phyloP scores from a whole-genome alignment of 2,113 vertebrate genomes.

The Dryoscopus gambensis region DNA sequence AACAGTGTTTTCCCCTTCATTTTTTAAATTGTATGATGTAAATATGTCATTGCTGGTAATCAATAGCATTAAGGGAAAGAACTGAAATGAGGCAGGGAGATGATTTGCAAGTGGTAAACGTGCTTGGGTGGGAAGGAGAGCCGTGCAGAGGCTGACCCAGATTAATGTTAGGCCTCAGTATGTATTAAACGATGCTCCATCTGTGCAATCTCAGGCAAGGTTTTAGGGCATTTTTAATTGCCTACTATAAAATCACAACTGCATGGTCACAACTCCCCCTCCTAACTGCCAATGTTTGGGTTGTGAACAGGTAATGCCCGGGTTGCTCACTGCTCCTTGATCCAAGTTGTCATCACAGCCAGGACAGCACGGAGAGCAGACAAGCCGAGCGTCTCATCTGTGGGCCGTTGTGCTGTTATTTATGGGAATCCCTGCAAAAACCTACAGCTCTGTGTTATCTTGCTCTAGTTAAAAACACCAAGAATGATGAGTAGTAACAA shows the following conservation, averaged over 20 bases:
- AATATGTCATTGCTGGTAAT: not conserved
- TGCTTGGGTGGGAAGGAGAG: not conserved
- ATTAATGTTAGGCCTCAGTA: not conserved
- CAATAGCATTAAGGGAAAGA: not conserved
- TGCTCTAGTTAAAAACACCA: not conserved
- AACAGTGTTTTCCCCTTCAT: not conserved
- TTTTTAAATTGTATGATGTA: not conserved
- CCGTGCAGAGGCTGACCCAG: not conserved
- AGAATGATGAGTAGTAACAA: not conserved
- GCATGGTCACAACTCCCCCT: not conserved
- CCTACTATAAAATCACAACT: not conserved
- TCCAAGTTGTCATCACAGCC: not conserved
- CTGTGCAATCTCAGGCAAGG: not conserved
- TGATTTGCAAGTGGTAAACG: not conserved
- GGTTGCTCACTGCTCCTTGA: not conserved
- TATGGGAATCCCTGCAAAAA: not conserved
- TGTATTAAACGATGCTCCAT: not conserved
- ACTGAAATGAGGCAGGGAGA: not conserved
- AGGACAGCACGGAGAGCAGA: not conserved
- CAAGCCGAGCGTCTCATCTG: fast-evolving
- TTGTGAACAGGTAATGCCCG: not conserved
- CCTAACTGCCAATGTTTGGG: not conserved
- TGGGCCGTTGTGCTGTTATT: not conserved
- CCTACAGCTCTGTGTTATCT: not conserved
- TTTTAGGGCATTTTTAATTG: not conserved